phyloP scores from a whole-genome alignment of 1,140 invertebrate species.

The Drosophila tani region DNA sequence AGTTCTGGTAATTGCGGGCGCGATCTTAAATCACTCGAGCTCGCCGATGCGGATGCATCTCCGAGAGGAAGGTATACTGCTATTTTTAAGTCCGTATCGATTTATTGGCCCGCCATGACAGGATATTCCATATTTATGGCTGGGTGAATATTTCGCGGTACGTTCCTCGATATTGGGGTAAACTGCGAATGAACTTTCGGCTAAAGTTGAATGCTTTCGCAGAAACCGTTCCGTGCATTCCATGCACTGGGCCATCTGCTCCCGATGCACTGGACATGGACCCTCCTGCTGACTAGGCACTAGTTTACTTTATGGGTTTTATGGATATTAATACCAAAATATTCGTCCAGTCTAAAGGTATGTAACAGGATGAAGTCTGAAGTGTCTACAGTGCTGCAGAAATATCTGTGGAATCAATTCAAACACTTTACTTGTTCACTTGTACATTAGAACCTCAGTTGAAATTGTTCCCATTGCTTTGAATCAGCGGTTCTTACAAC shows the following conservation, averaged over 20 bases:
- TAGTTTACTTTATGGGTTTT: conserved; percentile 7
- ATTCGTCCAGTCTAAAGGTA: neutral
- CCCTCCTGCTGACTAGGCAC: neutral
- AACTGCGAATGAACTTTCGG: conserved; percentile 53
- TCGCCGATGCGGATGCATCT: conserved; percentile 36
- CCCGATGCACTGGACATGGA: neutral
- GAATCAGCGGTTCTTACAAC: too few relatives aligned
- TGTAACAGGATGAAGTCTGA: neutral
- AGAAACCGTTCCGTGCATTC: conserved; percentile 9
- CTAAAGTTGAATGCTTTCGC: conserved; percentile 7
- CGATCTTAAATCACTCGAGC: conserved; percentile 59
- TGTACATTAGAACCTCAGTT: too few relatives aligned
- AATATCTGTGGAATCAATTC: neutral
- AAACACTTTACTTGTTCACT: neutral
- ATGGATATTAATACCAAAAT: conserved; percentile 1
- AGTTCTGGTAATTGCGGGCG: conserved; percentile 56
- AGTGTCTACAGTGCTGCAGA: neutral
- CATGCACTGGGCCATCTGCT: conserved; percentile 14
- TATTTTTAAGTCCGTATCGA: conserved; percentile 57
- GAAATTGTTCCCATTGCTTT: too few relatives aligned
- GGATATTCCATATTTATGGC: conserved; percentile 56
- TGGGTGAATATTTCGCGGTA: conserved; percentile 47
- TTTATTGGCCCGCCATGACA: conserved; percentile 56
- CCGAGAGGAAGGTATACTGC: conserved; percentile 26
- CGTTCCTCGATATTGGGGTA: conserved; percentile 33